phyloP scores from a whole-genome alignment of 2,888 invertebrate genomes.

The Nasonia oneida region DNA sequence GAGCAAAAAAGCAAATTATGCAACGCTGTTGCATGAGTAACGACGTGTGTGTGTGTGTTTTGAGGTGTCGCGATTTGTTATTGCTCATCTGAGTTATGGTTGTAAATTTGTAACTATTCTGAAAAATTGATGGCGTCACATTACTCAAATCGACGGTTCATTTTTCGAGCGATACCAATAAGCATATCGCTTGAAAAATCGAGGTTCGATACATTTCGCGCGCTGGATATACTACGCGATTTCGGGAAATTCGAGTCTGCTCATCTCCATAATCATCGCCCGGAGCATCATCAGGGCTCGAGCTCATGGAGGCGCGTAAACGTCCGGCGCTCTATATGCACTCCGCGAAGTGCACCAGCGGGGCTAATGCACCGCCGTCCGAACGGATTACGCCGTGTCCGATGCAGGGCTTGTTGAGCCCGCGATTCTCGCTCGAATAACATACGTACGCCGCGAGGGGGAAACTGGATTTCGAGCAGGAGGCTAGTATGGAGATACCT shows the following conservation, averaged over 20 bases:
- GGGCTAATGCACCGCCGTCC: background rate
- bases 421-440: conserved; percentile 5
- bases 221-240: background rate
- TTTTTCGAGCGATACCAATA: no score
- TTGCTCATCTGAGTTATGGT: background rate
- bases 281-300: background rate
- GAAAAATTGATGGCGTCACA: background rate
- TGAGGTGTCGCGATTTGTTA: background rate
- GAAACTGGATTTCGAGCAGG: conserved; percentile 12
- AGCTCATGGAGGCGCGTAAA: background rate
- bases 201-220: no score
- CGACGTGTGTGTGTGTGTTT: background rate
- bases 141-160: background rate
- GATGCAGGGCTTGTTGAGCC: background rate
- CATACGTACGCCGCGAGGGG: background rate
- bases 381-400: conserved; percentile 4
- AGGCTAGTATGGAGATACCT: background rate
- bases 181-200: no score
- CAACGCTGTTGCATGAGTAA: background rate
- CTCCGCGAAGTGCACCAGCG: background rate
- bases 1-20: conserved; percentile 45
- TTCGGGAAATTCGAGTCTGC: background rate
- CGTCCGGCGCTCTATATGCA: background rate
- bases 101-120: background rate
- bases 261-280: conserved; percentile 7